Conservation (phyloP, 2,113 vertebrate species). For the Melanerpes formicivorus region DNA sequence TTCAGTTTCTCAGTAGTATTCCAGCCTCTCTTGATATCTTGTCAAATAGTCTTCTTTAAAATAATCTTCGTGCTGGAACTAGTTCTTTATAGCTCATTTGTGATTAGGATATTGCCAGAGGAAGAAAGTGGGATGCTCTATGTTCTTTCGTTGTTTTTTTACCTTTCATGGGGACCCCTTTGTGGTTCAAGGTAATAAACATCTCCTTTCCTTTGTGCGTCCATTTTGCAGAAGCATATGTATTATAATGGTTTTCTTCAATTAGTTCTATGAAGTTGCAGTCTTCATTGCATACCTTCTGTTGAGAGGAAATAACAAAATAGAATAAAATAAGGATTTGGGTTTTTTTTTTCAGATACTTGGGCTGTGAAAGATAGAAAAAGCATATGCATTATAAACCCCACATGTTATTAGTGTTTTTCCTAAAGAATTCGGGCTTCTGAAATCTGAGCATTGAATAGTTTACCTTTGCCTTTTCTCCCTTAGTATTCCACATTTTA, state of each 20-base stretch:
- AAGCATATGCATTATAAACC: not conserved
- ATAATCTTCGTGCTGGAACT: conserved; percentile 82
- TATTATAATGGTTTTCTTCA: conserved; percentile 97
- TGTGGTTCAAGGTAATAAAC: conserved; percentile 94
- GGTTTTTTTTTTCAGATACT: not conserved
- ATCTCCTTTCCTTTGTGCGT: conserved; percentile 91
- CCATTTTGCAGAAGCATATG: conserved; percentile 94
- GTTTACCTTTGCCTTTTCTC: not conserved
- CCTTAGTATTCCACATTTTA: not conserved
- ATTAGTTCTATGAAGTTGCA: conserved; percentile 98
- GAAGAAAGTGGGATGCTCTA: conserved; percentile 93
- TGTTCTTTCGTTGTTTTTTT: conserved; percentile 94
- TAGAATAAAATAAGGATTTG: not conserved
- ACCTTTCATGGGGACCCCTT: conserved; percentile 88
- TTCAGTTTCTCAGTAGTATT: conserved; percentile 90
- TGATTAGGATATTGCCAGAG: conserved; percentile 84
- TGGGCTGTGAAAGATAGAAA: not conserved
- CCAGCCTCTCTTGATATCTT: conserved; percentile 79
- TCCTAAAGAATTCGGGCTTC: not conserved
- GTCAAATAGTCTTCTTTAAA: conserved; percentile 76
- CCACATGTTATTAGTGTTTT: not conserved
- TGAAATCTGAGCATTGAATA: not conserved
- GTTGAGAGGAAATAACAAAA: conserved; percentile 57
- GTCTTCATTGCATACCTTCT: conserved; percentile 95
- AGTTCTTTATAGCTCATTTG: conserved; percentile 68